A percentile compares a stretch with the other conserved stretches of the same genome.
Conservation (phyloP, 2,113 vertebrate genomes). For the Thinocorus orbignyianus region DNA sequence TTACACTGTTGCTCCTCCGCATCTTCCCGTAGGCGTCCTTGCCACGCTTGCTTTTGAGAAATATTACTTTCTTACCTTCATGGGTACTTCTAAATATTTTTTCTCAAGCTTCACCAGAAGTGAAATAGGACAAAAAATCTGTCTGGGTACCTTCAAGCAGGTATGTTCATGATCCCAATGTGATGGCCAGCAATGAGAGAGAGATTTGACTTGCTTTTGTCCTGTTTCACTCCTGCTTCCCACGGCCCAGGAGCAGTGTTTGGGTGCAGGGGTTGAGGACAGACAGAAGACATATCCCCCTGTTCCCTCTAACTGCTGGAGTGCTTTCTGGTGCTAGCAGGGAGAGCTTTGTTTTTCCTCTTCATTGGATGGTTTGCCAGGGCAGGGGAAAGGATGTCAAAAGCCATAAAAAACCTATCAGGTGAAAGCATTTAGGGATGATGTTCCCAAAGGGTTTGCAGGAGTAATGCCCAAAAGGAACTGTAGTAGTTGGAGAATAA, state of each 20-base stretch:
- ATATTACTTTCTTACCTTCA: background rate
- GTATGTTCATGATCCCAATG: no score
- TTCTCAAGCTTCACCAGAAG: background rate
- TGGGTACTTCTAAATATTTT: background rate
- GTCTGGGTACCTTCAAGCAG: background rate
- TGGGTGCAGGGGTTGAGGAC: background rate
- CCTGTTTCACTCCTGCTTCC: background rate
- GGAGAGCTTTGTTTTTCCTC: background rate
- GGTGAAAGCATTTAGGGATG: background rate
- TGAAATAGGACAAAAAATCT: background rate
- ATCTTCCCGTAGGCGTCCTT: background rate
- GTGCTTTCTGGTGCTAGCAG: background rate
- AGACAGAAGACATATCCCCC: no score
- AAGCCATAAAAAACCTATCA: background rate
- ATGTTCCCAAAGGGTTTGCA: background rate
- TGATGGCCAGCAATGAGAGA: background rate
- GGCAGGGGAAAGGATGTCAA: background rate
- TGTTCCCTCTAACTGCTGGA: background rate
- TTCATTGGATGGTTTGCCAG: background rate
- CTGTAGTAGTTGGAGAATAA: background rate
- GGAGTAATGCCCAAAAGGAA: background rate
- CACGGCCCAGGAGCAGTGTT: fast-evolving
- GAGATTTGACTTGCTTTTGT: background rate
- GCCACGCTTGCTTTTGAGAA: background rate
- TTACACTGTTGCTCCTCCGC: fast-evolving